Evolutionary conservation across 2,888 invertebrate genomes (phyloP).

Genomic region (Holacanthella duospinosa): DNA sequence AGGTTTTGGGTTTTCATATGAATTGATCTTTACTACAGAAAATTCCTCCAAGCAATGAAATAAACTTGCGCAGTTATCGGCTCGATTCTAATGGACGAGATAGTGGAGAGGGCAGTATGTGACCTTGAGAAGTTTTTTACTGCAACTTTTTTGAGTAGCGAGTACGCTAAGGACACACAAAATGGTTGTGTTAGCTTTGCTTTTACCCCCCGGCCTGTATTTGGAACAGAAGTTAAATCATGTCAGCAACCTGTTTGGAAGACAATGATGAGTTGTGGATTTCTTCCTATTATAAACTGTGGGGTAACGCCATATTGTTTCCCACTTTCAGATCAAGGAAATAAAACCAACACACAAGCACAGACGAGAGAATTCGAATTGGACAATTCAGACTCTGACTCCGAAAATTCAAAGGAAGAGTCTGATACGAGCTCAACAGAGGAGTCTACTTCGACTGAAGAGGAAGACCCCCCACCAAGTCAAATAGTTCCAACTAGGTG

Average conservation of each 20-base stretch:
- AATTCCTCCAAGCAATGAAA: too few relatives aligned
- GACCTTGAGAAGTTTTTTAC: neutral
- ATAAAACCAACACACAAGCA: too few relatives aligned
- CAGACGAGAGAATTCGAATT: neutral
- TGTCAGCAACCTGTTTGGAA: slow-evolving; percentile 29
- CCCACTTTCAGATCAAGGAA: too few relatives aligned
- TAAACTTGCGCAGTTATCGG: too few relatives aligned
- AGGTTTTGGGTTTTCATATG: too few relatives aligned
- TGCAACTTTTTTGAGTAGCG: neutral
- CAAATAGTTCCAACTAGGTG: too few relatives aligned
- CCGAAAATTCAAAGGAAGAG: neutral
- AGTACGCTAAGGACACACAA: neutral
- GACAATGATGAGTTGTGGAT: slow-evolving; percentile 31
- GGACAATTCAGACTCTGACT: neutral
- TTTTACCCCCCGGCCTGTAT: slow-evolving; percentile 25
- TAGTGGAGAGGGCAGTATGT: too few relatives aligned
- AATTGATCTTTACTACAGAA: too few relatives aligned
- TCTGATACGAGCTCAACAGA: neutral
- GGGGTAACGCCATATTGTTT: neutral
- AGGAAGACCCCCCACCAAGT: too few relatives aligned
- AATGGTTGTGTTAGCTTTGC: slow-evolving; percentile 27
- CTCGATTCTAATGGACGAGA: too few relatives aligned
- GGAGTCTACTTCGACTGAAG: too few relatives aligned
- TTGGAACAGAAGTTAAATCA: slow-evolving; percentile 32
- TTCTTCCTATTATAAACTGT: slow-evolving; percentile 26